These are phyloP conservation scores for Nomada flava DNA, from an alignment of 2,888 invertebrate species.

Conservation along the genomic window DNA sequence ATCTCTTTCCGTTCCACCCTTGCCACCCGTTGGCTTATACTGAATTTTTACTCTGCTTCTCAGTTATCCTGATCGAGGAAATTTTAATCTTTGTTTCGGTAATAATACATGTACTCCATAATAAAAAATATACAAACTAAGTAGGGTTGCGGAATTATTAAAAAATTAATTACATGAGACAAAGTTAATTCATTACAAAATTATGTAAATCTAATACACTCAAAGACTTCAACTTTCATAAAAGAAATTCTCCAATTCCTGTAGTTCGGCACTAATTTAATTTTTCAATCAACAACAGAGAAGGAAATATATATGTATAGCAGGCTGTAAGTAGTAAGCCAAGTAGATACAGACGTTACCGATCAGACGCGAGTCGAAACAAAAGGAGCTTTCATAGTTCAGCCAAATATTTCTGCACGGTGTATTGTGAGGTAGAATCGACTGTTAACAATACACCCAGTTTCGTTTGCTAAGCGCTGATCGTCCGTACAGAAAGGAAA, in stretches of 20 bases:
- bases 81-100: background rate
- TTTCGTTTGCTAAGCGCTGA: slow-evolving; percentile 21
- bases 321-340: too few relatives aligned
- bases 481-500: background rate
- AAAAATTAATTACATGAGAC: too few relatives aligned
- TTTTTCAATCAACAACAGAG: too few relatives aligned
- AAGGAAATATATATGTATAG: too few relatives aligned
- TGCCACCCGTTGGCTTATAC: background rate
- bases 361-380: background rate
- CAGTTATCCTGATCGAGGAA: background rate
- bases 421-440: background rate
- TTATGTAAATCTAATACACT: too few relatives aligned
- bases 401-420: slow-evolving; percentile 19
- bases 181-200: too few relatives aligned
- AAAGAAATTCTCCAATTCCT: too few relatives aligned
- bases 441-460: slow-evolving; percentile 16
- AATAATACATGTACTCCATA: background rate
- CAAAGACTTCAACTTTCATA: too few relatives aligned
- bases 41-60: slow-evolving; percentile 36
- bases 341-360: background rate
- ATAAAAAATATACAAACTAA: too few relatives aligned
- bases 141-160: too few relatives aligned
- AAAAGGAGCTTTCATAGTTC: background rate
- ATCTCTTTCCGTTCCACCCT: slow-evolving; percentile 47
- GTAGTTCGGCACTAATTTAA: too few relatives aligned